These are phyloP conservation scores for Lithophane leautieri DNA, from an alignment of 2,888 invertebrate species.

Conservation along the genomic window DNA sequence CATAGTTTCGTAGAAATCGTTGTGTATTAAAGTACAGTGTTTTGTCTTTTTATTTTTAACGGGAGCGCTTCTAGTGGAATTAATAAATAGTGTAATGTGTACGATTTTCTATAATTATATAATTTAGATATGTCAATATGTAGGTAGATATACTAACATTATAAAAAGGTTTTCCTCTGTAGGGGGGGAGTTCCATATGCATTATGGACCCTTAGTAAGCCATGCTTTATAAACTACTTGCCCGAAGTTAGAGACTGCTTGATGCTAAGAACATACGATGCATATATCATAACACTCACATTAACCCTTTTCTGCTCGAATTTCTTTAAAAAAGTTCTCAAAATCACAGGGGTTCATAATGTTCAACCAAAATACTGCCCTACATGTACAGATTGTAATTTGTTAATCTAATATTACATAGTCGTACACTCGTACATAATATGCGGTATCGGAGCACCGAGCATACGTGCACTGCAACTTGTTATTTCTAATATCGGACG, in stretches of 20 bases:
- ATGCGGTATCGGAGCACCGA: conserved; percentile 37
- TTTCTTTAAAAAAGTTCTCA: background rate
- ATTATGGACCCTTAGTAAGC: conserved; percentile 36
- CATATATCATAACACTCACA: background rate
- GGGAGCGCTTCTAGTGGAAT: conserved; percentile 43
- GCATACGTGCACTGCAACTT: conserved; percentile 59
- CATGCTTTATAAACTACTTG: conserved; percentile 42
- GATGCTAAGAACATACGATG: conserved; percentile 8
- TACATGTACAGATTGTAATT: conserved; percentile 28
- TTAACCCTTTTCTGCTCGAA: background rate
- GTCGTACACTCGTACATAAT: conserved; percentile 32
- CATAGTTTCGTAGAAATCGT: conserved; percentile 22
- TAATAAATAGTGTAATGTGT: background rate
- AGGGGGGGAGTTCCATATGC: conserved; percentile 33
- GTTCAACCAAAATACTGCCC: conserved; percentile 13
- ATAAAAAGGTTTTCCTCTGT: conserved; percentile 36
- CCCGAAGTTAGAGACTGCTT: conserved; percentile 17
- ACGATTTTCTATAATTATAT: conserved; percentile 13
- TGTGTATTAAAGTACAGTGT: conserved; percentile 16
- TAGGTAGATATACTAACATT: conserved; percentile 33
- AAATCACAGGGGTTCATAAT: background rate
- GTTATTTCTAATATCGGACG: conserved; percentile 66
- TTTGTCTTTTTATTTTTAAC: background rate
- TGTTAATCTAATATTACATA: conserved; percentile 43
- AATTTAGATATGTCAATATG: conserved; percentile 9